Percentiles rank a stretch among this genome's conserved stretches.
Conservation (phyloP, 2,888 invertebrate genomes). For the Altica lythri region DNA sequence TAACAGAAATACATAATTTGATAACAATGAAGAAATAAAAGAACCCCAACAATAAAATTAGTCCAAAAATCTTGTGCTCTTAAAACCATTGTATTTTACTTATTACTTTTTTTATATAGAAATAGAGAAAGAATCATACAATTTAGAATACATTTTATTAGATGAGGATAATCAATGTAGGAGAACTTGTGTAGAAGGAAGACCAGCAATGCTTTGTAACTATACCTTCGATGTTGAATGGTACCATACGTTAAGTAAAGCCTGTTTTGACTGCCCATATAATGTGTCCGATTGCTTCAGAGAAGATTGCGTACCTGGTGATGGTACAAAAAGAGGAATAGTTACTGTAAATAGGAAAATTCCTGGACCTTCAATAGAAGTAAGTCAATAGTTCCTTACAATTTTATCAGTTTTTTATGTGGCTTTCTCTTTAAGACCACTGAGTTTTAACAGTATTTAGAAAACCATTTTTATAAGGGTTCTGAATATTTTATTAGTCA, state of each 20-base stretch:
- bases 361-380: constrained; percentile 86
- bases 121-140: not conserved
- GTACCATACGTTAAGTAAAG: constrained; percentile 86
- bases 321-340: constrained; percentile 77
- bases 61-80: no score
- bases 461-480: no score
- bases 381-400: no score
- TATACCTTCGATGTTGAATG: constrained; percentile 79
- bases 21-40: no score
- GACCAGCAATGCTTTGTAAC: constrained; percentile 68
- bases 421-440: no score
- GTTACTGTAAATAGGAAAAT: constrained; percentile 83
- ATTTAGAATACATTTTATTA: not conserved
- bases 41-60: no score
- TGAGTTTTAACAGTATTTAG: no score
- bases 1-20: no score
- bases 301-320: constrained; percentile 81
- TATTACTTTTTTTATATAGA: no score
- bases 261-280: constrained; percentile 82
- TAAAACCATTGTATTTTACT: not conserved
- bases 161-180: constrained; percentile 61
- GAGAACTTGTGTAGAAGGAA: constrained; percentile 66
- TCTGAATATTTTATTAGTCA: no score
- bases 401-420: no score
- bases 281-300: constrained; percentile 75